Percentiles rank a stretch among this genome's conserved stretches.
These are phyloP conservation scores for Calameuta filiformis DNA, from an alignment of 2,888 invertebrate genomes.

Conservation along the genomic window DNA sequence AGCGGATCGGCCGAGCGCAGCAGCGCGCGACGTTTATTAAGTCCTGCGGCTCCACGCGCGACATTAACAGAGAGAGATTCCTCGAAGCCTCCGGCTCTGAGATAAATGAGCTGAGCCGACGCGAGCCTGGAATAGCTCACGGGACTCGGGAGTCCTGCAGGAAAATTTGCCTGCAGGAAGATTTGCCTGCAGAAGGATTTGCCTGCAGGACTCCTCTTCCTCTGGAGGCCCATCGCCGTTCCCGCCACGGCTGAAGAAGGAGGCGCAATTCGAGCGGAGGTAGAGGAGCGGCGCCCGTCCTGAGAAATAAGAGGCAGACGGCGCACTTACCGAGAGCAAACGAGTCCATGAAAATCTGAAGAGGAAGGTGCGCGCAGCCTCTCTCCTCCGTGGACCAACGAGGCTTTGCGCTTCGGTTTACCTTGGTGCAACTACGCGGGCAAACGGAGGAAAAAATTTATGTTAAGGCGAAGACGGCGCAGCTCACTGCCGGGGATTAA, in stretches of 20 bases:
- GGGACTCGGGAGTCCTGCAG: slow-evolving; percentile 14
- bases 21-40: slow-evolving; percentile 54
- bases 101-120: slow-evolving; percentile 61
- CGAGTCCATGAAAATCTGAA: too few species aligned
- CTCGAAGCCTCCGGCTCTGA: slow-evolving; percentile 22
- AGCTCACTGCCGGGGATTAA: slow-evolving; percentile 53
- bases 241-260: not conserved
- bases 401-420: not conserved
- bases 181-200: too few species aligned
- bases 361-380: not conserved
- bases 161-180: too few species aligned
- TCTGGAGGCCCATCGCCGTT: not conserved
- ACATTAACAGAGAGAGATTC: slow-evolving; percentile 44
- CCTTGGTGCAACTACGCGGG: not conserved
- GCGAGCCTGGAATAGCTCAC: slow-evolving; percentile 60
- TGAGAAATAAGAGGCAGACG: slow-evolving; percentile 27
- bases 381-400: not conserved
- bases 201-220: not conserved
- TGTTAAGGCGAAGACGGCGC: slow-evolving; percentile 48
- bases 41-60: slow-evolving; percentile 48
- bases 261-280: not conserved
- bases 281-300: not conserved
- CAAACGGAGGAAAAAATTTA: slow-evolving; percentile 36
- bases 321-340: slow-evolving; percentile 28
- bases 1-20: not conserved